Percentiles rank a stretch among this genome's conserved stretches.
Evolutionary conservation across 2,797 vertebrate genomes (phyloP).

Genomic region (Typhlichthys subterraneus): DNA sequence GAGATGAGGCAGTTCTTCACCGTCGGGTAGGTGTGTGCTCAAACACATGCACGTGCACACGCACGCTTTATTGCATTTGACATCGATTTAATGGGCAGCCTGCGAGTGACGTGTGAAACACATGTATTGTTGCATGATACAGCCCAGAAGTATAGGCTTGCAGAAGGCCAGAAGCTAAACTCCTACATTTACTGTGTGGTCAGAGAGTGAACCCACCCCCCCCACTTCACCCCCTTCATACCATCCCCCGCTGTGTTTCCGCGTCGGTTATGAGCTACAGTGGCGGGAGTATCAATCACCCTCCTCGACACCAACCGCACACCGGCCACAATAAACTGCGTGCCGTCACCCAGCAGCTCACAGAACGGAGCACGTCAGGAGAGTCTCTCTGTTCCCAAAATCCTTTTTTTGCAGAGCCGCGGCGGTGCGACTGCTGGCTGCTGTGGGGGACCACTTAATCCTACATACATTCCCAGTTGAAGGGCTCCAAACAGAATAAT

Average conservation of each 20-base stretch:
- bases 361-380: conserved; percentile 65
- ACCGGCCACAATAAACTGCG: conserved; percentile 70
- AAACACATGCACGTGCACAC: conserved; percentile 17
- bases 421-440: conserved; percentile 37
- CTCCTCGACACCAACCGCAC: conserved; percentile 60
- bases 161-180: conserved; percentile 64
- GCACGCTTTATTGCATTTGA: conserved; percentile 5
- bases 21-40: conserved; percentile 85
- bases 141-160: conserved; percentile 66
- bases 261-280: conserved; percentile 71
- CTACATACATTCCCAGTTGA: conserved; percentile 34
- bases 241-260: conserved; percentile 78
- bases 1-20: conserved; percentile 99
- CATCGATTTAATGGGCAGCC: conserved; percentile 49
- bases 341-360: conserved; percentile 65
- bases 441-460: conserved; percentile 48
- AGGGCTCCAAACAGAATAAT: conserved; percentile 27
- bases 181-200: conserved; percentile 78
- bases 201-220: conserved; percentile 26
- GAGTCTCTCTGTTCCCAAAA: conserved; percentile 64
- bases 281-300: conserved; percentile 75
- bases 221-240: neutral
- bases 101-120: conserved; percentile 54
- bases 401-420: conserved; percentile 68
- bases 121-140: conserved; percentile 72